Evolutionary conservation across 2,797 vertebrate genomes (phyloP), one percentile per base, ranked within the genome.

Genomic region (Protosalanx chinensis): DNA sequence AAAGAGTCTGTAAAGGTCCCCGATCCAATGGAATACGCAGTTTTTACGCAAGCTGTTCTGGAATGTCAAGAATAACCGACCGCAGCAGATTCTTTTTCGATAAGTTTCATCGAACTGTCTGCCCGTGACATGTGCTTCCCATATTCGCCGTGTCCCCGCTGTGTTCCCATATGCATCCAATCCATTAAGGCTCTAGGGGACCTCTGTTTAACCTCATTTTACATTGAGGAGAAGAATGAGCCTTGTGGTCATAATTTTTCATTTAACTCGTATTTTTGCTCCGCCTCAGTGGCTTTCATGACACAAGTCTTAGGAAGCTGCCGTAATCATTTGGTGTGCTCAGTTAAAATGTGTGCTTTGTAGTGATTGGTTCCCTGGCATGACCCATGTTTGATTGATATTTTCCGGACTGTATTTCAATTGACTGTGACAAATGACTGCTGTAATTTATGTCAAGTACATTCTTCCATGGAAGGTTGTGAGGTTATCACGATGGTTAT

Each of bases 361-460:
- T 41, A 23, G 33, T 37, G 62, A 64, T 51, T 20, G 51, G 10
- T 30, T 29, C 18, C 46, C 27, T 67, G 64, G 64, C 64, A 30
- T 67, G 46, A 67, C 29, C 29, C 23, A 29, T 16, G 16, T 46
- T 67, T 67, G 64, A 67, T 67, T 67, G 64, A 67, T 51, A 51
- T 46, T 51, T 29, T 27, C 64, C 23, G 46, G 5, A 18, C 46
- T 29, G 41, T 67, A 67, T 67, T 67, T 67, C 15, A 67, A 51
- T 49, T 67, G 64, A 51, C 41, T 46, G 23, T 67, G 30, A 29
- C 64, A 53, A 27, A 67, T 67, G 4, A 51, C 46, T 67, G 23
- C 12, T 18, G 35, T 23, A 64, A 41, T 13, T 41, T 35, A 23
- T 23, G 63, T 41, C 63, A 64, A 35, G n/a, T 8, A 35, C 4